A percentile compares a stretch with the other conserved stretches of the same genome.
phyloP scores from a whole-genome alignment of 2,113 vertebrate species.

The Heloderma charlesbogerti region DNA sequence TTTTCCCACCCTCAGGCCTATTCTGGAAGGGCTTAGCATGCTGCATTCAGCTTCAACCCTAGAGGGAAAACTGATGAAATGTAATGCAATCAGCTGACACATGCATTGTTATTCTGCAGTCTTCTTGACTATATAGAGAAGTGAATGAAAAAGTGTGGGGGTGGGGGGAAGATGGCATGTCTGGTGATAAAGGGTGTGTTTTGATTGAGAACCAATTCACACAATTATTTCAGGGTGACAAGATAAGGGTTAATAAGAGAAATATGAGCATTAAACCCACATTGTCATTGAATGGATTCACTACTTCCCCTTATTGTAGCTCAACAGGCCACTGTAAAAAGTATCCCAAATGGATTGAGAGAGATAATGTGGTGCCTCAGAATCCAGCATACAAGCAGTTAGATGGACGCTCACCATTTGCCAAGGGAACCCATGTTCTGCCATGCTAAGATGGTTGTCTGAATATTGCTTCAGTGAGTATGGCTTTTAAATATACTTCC shows the following conservation, averaged over 20 bases:
- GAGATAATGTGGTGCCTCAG: background rate
- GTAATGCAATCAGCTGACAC: constrained; percentile 51
- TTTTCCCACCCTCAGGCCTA: constrained; percentile 53
- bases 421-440: background rate
- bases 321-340: background rate
- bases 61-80: constrained; percentile 20
- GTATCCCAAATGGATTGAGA: background rate
- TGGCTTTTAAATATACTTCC: background rate
- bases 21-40: constrained; percentile 49
- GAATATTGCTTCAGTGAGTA: background rate
- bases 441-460: background rate
- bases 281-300: background rate
- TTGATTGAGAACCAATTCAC: background rate
- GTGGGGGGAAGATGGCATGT: background rate
- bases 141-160: background rate
- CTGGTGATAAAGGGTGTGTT: background rate
- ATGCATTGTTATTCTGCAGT: constrained; percentile 39
- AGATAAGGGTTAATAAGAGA: background rate
- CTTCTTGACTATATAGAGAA: constrained; percentile 40
- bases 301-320: background rate
- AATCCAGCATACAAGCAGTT: background rate
- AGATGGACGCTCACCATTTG: background rate
- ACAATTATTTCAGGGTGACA: background rate
- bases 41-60: constrained; percentile 34
- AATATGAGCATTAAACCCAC: background rate